These are phyloP conservation scores for Scaptomyza caliginosa DNA, from an alignment of 2,888 invertebrate species.

Conservation along the genomic window DNA sequence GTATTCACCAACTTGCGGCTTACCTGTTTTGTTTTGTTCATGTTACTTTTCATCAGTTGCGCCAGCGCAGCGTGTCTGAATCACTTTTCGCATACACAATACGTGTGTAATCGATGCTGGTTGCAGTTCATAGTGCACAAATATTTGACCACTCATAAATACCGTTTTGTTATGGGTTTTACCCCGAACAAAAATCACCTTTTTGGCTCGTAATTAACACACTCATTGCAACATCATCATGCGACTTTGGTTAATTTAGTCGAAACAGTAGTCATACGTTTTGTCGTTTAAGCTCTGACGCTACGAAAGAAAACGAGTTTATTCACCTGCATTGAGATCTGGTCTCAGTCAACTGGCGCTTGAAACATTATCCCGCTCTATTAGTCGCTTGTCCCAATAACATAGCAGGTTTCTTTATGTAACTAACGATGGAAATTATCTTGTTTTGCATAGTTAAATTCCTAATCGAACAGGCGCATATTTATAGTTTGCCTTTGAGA, in stretches of 20 bases:
- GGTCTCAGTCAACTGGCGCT: constrained; percentile 39
- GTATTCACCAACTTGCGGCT: constrained; percentile 5
- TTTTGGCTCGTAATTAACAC: not conserved
- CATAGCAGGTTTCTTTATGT: constrained; percentile 55
- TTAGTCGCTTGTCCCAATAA: constrained; percentile 35
- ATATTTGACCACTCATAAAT: constrained; percentile 59
- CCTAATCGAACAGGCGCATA: not conserved
- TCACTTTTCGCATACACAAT: constrained; percentile 31
- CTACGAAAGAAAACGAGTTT: constrained; percentile 42
- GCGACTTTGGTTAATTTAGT: constrained; percentile 26
- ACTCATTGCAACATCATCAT: constrained; percentile 28
- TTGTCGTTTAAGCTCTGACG: constrained; percentile 4
- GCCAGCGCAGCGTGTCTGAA: constrained; percentile 45
- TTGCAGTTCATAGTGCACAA: constrained; percentile 61
- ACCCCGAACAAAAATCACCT: constrained; percentile 6
- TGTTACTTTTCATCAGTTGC: constrained; percentile 49
- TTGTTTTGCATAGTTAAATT: constrained; percentile 22
- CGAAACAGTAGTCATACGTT: constrained; percentile 49
- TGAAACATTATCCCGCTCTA: constrained; percentile 46
- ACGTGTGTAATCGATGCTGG: not conserved
- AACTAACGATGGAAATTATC: constrained; percentile 26
- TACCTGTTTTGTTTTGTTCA: constrained; percentile 53
- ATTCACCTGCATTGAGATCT: constrained; percentile 35
- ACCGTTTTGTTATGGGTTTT: constrained; percentile 28
- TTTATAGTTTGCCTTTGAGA: not conserved